Evolutionary conservation across 1,140 invertebrate genomes (phyloP), one percentile per base, ranked within the genome.

Genomic region (Drosophila albomicans): DNA sequence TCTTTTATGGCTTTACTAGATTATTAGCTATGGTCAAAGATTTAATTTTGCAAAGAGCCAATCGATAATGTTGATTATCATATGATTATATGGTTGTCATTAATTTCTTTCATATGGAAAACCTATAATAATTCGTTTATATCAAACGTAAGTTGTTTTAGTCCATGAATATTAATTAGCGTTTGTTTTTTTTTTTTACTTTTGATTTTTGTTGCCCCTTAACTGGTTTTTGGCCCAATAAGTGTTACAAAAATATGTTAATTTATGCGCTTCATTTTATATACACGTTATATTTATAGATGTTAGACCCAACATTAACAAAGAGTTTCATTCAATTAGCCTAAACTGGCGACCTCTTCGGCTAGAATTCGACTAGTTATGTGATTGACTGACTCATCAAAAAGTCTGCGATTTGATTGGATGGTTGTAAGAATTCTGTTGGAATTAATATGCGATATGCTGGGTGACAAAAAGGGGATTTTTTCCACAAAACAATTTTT

Each of bases 211-310:
- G 32, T n/a, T 32, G 8, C 20, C 7, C 4, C 15, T 11, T 5
- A 41, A 57, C 71, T 54, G 15, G 71, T 74, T 74, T 25, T 35
- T 52, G 56, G 20, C n/a, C 15, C 15, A 43, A 11, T 43, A 13
- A 8, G 48, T 11, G 41, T 74, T 74, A 74, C 71, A 74, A 45
- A 62, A 61, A 74, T 48, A 74, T 62, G 65, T 51, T 41, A 68
- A 74, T 74, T 45, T 54, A 43, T 46, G 59, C 51, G 38, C 25
- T 43, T 15, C 38, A 48, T 16, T 63, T 48, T 49, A 43, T 62
- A 51, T 30, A 38, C 8, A 10, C 35, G 7, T 8, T 38, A 41
- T 57, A 57, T 57, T 38, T 57, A 57, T 57, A 46, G 56, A 20
- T 54, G 28, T 3, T 20, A 30, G 20, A n/a, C 0, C n/a, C 15